Evolutionary conservation across 2,888 invertebrate genomes (phyloP).

Genomic region (Dicycla oo): DNA sequence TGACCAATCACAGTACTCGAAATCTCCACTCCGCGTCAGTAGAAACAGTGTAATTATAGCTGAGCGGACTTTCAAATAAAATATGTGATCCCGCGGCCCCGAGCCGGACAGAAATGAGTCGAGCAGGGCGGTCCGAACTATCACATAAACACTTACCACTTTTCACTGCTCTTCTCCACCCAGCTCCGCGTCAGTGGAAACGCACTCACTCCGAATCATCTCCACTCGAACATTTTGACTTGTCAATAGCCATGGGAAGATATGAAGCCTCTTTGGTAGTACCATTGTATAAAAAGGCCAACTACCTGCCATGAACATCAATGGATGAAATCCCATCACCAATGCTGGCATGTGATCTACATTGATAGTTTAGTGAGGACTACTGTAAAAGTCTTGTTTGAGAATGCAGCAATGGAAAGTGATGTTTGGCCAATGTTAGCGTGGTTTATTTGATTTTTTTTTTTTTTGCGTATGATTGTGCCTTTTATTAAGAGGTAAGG

Average conservation of each 20-base stretch:
- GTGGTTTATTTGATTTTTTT: not conserved
- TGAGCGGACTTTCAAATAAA: too few species aligned
- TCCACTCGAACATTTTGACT: slow-evolving; percentile 55
- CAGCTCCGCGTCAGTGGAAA: too few species aligned
- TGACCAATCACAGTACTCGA: too few species aligned
- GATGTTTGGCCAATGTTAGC: slow-evolving; percentile 28
- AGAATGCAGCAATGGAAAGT: slow-evolving; percentile 18
- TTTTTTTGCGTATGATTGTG: slow-evolving; percentile 12
- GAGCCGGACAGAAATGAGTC: too few species aligned
- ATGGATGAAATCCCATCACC: slow-evolving; percentile 24
- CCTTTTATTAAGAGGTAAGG: slow-evolving; percentile 70
- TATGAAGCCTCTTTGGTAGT: slow-evolving; percentile 54
- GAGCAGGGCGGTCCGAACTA: too few species aligned
- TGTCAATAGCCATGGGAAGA: slow-evolving; percentile 60
- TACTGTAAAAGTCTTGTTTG: not conserved
- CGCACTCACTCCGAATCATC: slow-evolving; percentile 44
- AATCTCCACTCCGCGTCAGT: too few species aligned
- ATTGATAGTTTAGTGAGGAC: slow-evolving; percentile 23
- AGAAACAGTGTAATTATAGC: too few species aligned
- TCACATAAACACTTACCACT: too few species aligned
- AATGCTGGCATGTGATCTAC: slow-evolving; percentile 25
- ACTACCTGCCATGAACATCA: slow-evolving; percentile 69
- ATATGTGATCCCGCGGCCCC: too few species aligned
- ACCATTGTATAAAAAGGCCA: slow-evolving; percentile 56
- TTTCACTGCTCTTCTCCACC: too few species aligned